A percentile compares a stretch with the other conserved stretches of the same genome.
phyloP scores from a whole-genome alignment of 2,113 vertebrate species.

The Tychaedon coryphoeus region DNA sequence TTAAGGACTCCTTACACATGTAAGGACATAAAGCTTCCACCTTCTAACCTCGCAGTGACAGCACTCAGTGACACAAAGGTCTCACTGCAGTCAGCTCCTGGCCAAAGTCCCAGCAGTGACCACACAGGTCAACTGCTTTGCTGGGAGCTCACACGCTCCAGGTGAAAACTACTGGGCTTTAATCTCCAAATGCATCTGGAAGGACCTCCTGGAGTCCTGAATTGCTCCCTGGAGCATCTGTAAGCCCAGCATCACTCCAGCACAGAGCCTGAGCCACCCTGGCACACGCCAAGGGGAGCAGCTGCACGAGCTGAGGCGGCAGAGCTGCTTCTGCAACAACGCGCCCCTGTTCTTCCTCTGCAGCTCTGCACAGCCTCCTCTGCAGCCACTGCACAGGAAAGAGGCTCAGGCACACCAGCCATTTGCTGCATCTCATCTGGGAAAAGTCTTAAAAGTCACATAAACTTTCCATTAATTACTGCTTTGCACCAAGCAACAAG shows the following conservation, averaged over 20 bases:
- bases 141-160: background rate
- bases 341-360: background rate
- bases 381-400: background rate
- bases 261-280: background rate
- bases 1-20: background rate
- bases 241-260: background rate
- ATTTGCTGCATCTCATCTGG: background rate
- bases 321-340: background rate
- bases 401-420: background rate
- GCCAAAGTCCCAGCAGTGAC: background rate
- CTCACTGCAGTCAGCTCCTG: background rate
- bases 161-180: background rate
- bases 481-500: background rate
- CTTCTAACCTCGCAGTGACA: background rate
- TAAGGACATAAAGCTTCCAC: background rate
- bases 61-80: background rate
- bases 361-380: background rate
- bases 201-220: background rate
- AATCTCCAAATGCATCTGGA: background rate
- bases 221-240: background rate
- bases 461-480: constrained; percentile 5
- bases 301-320: background rate
- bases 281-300: background rate
- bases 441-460: background rate
- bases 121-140: rapidly evolving